phyloP scores from a whole-genome alignment of 1,140 invertebrate genomes.

The Phthorimaea operculella region DNA sequence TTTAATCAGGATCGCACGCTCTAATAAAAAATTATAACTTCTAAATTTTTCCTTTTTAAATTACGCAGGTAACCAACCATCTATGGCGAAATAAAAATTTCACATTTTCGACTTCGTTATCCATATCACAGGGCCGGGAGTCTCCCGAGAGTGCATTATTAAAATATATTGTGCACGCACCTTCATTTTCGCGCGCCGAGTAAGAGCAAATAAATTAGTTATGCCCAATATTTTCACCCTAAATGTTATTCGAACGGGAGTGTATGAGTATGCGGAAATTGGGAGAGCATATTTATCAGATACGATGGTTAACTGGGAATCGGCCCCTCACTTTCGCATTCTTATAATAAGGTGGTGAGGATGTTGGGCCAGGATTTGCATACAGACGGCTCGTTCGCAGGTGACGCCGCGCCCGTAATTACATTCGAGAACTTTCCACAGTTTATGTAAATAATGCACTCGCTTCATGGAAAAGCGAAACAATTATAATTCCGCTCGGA shows the following conservation, averaged over 20 bases:
- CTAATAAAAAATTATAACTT: constrained; percentile 38
- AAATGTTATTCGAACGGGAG: constrained; percentile 57
- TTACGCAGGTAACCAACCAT: constrained; percentile 36
- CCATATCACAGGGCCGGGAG: constrained; percentile 38
- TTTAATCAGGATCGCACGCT: neutral
- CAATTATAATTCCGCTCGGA: constrained; percentile 3
- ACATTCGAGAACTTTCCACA: constrained; percentile 52
- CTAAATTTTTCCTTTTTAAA: constrained; percentile 36
- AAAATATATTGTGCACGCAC: constrained; percentile 62
- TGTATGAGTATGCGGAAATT: constrained; percentile 56
- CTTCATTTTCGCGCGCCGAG: constrained; percentile 41
- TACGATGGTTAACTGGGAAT: constrained; percentile 39
- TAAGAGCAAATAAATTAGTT: constrained; percentile 63
- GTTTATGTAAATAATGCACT: constrained; percentile 43
- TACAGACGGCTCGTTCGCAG: constrained; percentile 49
- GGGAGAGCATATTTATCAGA: constrained; percentile 58
- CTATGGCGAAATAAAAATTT: constrained; percentile 50
- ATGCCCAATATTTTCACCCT: constrained; percentile 65
- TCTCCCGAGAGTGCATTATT: constrained; percentile 60
- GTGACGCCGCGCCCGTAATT: constrained; percentile 60
- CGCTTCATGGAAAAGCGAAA: constrained; percentile 6
- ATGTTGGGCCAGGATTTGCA: constrained; percentile 53
- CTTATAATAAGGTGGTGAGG: constrained; percentile 60
- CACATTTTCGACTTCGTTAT: constrained; percentile 53
- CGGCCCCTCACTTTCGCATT: constrained; percentile 40